Evolutionary conservation across 2,113 vertebrate species (phyloP), one percentile per base, ranked within the genome.

Genomic region (Gila orcuttii): DNA sequence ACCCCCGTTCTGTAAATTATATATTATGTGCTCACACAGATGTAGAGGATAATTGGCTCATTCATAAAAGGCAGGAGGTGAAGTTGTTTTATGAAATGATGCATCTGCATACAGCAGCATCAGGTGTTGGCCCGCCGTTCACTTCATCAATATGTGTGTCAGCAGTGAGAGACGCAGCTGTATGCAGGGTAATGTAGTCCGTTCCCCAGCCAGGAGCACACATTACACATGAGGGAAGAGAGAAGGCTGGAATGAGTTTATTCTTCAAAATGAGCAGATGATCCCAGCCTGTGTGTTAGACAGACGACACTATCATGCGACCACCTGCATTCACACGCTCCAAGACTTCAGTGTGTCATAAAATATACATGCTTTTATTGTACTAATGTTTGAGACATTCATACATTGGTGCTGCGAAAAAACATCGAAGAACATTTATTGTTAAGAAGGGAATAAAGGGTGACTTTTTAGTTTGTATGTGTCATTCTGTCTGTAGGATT

Each of bases 111-210:
- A 31, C 39, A 47, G 59, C 59, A 81, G 59, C 59, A 81, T 45
- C 79, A 81, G 79, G 79, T 81, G 79, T 64, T 81, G 79, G 79
- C 59, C n/a, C 5, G 39, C n/a, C 10, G 17, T 45, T 47, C 79
- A 81, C n/a, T 81, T 81, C 79, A 81, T 81, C 79, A 81, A 81
- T 81, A 81, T 81, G 64, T 82, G 80, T 82, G 42, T 82, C 62
- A 55, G 60, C 80, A 52, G 45, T n/a, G 28, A 50, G 80, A 69
- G 80, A 47, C 80, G 28, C 80, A 82, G 80, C 80, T 86, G 84
- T 59, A 80, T 69, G 50, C 47, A 36, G 66, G 64, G 84, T 86
- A 80, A 86, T 86, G 84, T 79, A 86, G 84, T 87, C 71, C 47
- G 17, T 23, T 36, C 42, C 68, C 75, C 60, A 86, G 68, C 78